phyloP scores from a whole-genome alignment of 2,113 vertebrate genomes.

The Natator depressus region DNA sequence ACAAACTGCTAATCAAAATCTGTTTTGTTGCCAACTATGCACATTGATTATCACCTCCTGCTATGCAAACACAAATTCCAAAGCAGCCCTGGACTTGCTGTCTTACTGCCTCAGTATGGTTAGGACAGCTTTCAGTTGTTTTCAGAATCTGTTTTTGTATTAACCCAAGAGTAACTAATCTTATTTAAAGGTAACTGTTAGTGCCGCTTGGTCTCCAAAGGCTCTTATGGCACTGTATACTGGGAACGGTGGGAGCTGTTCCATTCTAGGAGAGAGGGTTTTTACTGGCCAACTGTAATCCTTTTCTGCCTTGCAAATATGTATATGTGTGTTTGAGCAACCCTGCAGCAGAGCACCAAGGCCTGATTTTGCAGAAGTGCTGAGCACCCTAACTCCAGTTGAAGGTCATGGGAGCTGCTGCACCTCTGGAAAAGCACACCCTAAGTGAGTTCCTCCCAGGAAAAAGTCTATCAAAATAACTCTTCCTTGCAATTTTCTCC shows the following conservation, averaged over 20 bases:
- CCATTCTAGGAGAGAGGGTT: not conserved
- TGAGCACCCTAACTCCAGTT: not conserved
- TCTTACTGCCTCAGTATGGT: slow-evolving; percentile 23
- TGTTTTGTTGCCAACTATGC: slow-evolving; percentile 43
- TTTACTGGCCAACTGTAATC: slow-evolving; percentile 20
- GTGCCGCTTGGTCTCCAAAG: not conserved
- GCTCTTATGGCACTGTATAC: not conserved
- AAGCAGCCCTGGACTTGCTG: slow-evolving; percentile 61
- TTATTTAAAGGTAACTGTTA: slow-evolving; percentile 41
- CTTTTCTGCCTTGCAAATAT: slow-evolving; percentile 13
- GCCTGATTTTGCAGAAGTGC: not conserved
- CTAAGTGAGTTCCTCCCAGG: slow-evolving; percentile 54
- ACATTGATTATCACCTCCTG: slow-evolving; percentile 41
- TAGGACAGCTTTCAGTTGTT: slow-evolving; percentile 20
- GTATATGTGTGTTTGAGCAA: not conserved
- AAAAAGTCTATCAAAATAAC: slow-evolving; percentile 51
- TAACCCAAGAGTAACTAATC: slow-evolving; percentile 4
- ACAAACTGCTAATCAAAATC: slow-evolving; percentile 64
- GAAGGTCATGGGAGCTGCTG: not conserved
- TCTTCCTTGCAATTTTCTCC: slow-evolving; percentile 53
- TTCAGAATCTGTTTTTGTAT: slow-evolving; percentile 58
- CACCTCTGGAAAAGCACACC: slow-evolving; percentile 33
- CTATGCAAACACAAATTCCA: slow-evolving; percentile 40
- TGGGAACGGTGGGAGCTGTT: not conserved
- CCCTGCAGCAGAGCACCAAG: not conserved